A percentile compares a stretch with the other conserved stretches of the same genome.
Conservation (phyloP, 1,140 invertebrate species). For the Drosophila miranda region DNA sequence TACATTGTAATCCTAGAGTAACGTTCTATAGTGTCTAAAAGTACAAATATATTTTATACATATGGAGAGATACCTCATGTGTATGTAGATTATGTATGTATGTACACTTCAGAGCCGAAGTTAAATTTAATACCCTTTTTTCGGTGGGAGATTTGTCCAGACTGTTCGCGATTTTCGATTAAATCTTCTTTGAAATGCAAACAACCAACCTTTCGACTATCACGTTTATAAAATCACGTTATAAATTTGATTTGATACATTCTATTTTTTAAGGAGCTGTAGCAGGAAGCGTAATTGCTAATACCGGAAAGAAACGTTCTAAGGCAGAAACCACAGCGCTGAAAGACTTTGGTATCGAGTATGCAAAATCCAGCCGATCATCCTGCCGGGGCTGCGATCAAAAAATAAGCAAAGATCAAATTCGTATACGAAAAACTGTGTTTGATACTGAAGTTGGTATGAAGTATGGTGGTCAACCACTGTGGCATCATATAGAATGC, state of each 20-base stretch:
- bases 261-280: constrained; percentile 26
- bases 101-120: no score
- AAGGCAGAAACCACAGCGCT: constrained; percentile 79
- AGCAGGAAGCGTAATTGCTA: constrained; percentile 19
- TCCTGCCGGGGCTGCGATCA: constrained; percentile 93
- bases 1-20: no score
- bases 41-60: no score
- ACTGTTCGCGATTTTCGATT: no score
- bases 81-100: no score
- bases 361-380: constrained; percentile 93
- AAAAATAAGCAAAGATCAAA: constrained; percentile 92
- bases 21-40: background rate
- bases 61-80: no score
- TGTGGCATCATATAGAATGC: constrained; percentile 97
- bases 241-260: background rate
- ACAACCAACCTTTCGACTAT: no score
- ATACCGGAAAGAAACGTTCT: constrained; percentile 81
- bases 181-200: background rate
- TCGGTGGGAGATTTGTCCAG: no score
- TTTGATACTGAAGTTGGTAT: constrained; percentile 91
- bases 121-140: no score
- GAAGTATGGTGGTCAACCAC: constrained; percentile 90
- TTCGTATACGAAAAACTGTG: constrained; percentile 93
- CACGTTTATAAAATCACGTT: no score
- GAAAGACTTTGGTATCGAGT: constrained; percentile 91